phyloP scores from a whole-genome alignment of 2,113 vertebrate species.

The Cygnus buccinator region DNA sequence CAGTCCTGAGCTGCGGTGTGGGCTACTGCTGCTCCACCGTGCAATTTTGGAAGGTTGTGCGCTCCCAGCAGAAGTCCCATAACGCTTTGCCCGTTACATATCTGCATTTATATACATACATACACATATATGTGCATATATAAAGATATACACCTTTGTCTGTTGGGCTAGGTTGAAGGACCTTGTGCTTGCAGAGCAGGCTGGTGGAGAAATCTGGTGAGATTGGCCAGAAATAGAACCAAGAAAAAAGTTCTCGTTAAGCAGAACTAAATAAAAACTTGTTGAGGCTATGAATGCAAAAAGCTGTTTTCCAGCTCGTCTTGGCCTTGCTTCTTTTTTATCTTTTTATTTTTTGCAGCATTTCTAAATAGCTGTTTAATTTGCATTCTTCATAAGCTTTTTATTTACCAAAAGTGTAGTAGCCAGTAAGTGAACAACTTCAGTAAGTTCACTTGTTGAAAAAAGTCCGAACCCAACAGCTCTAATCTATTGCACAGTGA shows the following conservation, averaged over 20 bases:
- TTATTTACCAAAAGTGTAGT: not conserved
- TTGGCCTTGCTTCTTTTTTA: not conserved
- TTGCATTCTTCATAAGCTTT: not conserved
- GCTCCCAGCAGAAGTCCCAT: not conserved
- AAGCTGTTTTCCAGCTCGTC: not conserved
- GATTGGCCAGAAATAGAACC: not conserved
- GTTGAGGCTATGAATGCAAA: not conserved
- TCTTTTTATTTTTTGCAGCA: not conserved
- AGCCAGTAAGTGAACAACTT: not conserved
- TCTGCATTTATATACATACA: not conserved
- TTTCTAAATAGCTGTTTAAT: not conserved
- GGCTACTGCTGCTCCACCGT: not conserved
- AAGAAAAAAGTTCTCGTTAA: not conserved
- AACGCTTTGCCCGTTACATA: not conserved
- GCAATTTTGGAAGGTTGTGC: not conserved
- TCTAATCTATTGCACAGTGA: not conserved
- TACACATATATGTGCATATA: not conserved
- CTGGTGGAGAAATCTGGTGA: not conserved
- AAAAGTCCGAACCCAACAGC: not conserved
- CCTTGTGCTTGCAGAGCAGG: not conserved
- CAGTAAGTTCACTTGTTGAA: fast-evolving
- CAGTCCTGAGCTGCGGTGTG: not conserved
- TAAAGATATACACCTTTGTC: not conserved
- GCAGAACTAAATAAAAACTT: too few relatives aligned
- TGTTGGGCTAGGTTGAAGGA: not conserved